Percentiles rank a stretch among this genome's conserved stretches.
These are phyloP conservation scores for Fistularia tabacaria DNA, from an alignment of 2,797 vertebrate genomes.

Conservation along the genomic window DNA sequence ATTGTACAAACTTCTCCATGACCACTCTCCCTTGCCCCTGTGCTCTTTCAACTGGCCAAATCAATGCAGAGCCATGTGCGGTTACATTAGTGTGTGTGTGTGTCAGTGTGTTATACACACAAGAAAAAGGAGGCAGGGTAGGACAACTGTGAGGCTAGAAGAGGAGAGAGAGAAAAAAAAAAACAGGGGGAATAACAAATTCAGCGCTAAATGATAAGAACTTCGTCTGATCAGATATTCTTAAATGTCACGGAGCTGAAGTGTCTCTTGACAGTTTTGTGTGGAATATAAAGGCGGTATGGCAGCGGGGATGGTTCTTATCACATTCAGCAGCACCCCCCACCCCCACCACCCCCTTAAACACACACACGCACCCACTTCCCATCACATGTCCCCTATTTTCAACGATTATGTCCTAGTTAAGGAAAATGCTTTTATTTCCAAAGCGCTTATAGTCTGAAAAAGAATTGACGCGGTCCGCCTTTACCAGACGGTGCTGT, in stretches of 20 bases:
- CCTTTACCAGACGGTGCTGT: too few species aligned
- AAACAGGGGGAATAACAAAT: slow-evolving; percentile 20
- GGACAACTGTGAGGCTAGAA: slow-evolving; percentile 19
- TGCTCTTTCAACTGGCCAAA: slow-evolving; percentile 57
- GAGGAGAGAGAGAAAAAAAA: slow-evolving; percentile 4
- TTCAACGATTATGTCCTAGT: slow-evolving; percentile 28
- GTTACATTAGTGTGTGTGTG: slow-evolving; percentile 6
- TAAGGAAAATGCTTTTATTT: slow-evolving; percentile 36
- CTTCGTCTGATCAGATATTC: slow-evolving; percentile 73
- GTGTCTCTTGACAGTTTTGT: slow-evolving; percentile 36
- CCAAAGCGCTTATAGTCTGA: slow-evolving; percentile 6
- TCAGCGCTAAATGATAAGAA: slow-evolving; percentile 58
- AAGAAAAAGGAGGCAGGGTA: slow-evolving; percentile 27
- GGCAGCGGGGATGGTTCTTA: slow-evolving; percentile 7
- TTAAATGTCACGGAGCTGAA: slow-evolving; percentile 71
- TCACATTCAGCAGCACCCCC: slow-evolving; percentile 6
- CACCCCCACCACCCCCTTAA: slow-evolving; percentile 1
- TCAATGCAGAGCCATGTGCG: slow-evolving; percentile 55
- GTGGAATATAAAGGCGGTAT: slow-evolving; percentile 51
- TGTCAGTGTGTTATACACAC: slow-evolving; percentile 36
- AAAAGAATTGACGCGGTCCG: slow-evolving; percentile 15
- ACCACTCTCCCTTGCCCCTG: slow-evolving; percentile 59
- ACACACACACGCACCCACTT: neutral
- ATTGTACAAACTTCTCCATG: slow-evolving; percentile 76
- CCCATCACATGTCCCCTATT: slow-evolving; percentile 15